Conservation (phyloP, 2,797 vertebrate genomes). For the Neostethus bicornis region DNA sequence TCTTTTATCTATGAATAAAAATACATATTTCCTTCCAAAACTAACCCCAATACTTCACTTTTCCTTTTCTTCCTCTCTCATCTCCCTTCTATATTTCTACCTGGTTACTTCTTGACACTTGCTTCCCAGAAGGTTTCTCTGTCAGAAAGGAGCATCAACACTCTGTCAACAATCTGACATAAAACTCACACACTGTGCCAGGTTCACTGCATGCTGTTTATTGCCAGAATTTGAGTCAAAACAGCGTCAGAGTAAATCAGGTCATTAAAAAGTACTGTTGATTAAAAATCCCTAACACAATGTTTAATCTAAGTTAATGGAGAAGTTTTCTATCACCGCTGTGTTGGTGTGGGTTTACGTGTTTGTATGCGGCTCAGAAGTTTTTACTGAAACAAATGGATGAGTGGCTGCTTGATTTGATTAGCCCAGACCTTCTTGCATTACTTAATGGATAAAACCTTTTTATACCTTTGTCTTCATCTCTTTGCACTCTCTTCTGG, state of each 20-base stretch:
- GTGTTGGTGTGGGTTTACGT: conserved; percentile 10
- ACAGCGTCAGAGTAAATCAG: conserved; percentile 12
- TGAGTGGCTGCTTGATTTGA: conserved; percentile 54
- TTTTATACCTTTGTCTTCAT: conserved; percentile 43
- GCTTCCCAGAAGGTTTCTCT: conserved; percentile 59
- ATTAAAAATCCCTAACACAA: conserved; percentile 44
- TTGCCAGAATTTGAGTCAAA: conserved; percentile 42
- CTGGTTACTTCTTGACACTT: conserved; percentile 68
- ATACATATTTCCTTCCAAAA: neutral
- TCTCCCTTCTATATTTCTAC: conserved; percentile 35
- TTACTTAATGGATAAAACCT: conserved; percentile 63
- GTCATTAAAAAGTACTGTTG: conserved; percentile 36
- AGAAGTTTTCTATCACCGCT: conserved; percentile 12
- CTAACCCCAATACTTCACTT: conserved; percentile 2
- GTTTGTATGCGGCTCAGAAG: conserved; percentile 17
- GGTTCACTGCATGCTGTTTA: conserved; percentile 19
- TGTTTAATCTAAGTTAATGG: conserved; percentile 48
- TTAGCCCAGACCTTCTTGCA: conserved; percentile 46
- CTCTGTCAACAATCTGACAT: conserved; percentile 51
- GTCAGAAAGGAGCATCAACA: conserved; percentile 36
- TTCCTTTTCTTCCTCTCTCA: neutral
- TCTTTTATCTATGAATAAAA: neutral
- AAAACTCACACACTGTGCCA: conserved; percentile 20
- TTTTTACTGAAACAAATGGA: conserved; percentile 32
- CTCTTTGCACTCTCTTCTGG: conserved; percentile 41